phyloP scores from a whole-genome alignment of 2,797 vertebrate genomes.

The Meriones psammophilus region DNA sequence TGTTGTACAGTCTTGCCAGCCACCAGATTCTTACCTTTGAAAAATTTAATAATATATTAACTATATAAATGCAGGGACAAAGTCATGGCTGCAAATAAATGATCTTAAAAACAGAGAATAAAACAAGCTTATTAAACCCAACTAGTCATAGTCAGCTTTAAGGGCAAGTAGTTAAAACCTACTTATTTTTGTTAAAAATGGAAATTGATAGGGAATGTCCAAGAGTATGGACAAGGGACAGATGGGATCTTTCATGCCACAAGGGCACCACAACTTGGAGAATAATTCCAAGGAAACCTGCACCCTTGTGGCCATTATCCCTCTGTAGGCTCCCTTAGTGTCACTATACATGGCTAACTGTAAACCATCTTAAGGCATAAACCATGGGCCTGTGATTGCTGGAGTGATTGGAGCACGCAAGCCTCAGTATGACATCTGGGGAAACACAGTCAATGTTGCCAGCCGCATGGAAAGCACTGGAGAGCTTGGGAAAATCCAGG shows the following conservation, averaged over 20 bases:
- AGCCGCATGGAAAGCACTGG: constrained; percentile 99
- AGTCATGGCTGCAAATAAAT: neutral
- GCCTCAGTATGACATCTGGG: constrained; percentile 99
- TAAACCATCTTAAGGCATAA: constrained; percentile 92
- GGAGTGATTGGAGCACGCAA: constrained; percentile 98
- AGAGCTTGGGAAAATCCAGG: constrained; percentile 98
- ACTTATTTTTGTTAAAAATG: neutral
- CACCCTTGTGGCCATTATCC: neutral
- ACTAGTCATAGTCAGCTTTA: neutral
- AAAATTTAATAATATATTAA: neutral
- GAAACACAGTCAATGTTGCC: constrained; percentile 98
- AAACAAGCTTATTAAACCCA: neutral
- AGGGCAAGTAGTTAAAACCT: neutral
- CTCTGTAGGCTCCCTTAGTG: neutral
- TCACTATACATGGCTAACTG: neutral
- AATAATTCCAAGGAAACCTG: neutral
- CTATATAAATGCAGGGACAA: neutral
- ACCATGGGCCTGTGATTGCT: constrained; percentile 97
- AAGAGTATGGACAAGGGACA: neutral
- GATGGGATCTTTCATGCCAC: neutral
- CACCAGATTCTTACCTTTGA: neutral
- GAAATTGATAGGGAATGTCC: neutral
- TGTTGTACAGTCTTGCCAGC: neutral
- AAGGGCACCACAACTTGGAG: neutral
- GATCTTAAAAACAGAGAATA: neutral